phyloP scores from a whole-genome alignment of 1,140 invertebrate genomes.

The Cherax quadricarinatus region DNA sequence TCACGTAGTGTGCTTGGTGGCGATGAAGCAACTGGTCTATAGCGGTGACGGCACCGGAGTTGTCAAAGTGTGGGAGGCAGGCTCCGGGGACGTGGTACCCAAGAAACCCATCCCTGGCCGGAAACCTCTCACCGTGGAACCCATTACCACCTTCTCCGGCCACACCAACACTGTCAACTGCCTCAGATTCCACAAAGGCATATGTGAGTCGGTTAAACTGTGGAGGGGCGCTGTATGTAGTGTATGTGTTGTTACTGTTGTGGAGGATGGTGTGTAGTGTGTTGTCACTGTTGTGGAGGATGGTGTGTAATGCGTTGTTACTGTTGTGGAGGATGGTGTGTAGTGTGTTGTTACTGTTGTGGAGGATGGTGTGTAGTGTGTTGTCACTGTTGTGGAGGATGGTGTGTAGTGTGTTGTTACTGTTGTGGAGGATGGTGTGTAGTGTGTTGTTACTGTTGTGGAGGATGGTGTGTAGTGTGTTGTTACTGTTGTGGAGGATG shows the following conservation, averaged over 20 bases:
- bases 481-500: background rate
- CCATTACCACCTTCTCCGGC: background rate
- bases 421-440: background rate
- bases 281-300: too few relatives aligned
- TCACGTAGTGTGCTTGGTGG: conserved; percentile 28
- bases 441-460: too few relatives aligned
- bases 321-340: background rate
- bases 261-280: background rate
- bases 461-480: background rate
- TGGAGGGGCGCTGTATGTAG: background rate
- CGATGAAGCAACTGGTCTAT: conserved; percentile 19
- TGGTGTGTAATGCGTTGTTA: background rate
- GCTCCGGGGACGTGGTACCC: background rate
- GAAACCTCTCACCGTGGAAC: background rate
- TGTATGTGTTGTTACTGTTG: background rate
- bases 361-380: too few relatives aligned
- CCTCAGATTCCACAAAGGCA: conserved; percentile 32
- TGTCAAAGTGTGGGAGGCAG: conserved; percentile 7
- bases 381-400: background rate
- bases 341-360: background rate
- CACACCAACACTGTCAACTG: conserved; percentile 37
- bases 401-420: background rate
- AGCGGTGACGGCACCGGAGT: conserved; percentile 15
- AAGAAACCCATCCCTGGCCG: background rate
- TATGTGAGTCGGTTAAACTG: conserved; percentile 11